Evolutionary conservation across 2,797 vertebrate species (phyloP), one percentile per base, ranked within the genome.

Genomic region (Liparis tanakae): DNA sequence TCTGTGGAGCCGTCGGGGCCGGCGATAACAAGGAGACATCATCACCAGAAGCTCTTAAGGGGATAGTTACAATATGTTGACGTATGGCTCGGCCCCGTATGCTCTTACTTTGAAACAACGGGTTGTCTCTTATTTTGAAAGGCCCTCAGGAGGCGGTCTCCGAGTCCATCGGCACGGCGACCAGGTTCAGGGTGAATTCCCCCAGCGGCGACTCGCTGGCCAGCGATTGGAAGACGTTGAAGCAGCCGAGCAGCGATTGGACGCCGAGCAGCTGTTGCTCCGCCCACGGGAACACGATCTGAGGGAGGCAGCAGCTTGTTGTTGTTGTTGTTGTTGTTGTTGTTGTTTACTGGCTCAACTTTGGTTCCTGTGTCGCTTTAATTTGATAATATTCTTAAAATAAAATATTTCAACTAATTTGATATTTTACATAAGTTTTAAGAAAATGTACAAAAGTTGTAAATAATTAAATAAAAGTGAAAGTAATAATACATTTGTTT

Each of bases 161-260:
- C 0, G 37, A 1, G 1, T 57, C 17, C 2, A 50, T 36, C 2
- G 83, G 70, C 43, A 94, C 72, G 2, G 89, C 43, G 41, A 94
- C 89, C 69, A 95, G 85, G 83, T 89, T 92, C 43, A 95, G 89
- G 0, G 93, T 95, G 12, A 95, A 87, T 53, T 94, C 94, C 12
- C 90, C 92, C 34, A 87, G 82, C 0, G 92, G 91, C n/a, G 92
- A 94, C 80, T 94, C 91, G 22, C 80, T 88, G 82, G 94, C 94
- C 85, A 95, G 67, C 46, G 86, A 79, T 78, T 93, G 91, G 9
- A 95, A 72, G 37, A 93, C 8, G 54, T 5, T 73, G 70, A 94
- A 75, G 50, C 93, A 89, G 0, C 91, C 25, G 0, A 82, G 22
- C 48, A 93, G 3, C 46, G 89, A 67, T 59, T 74, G 56, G 0